Percentiles rank a stretch among this genome's conserved stretches.
Conservation (phyloP, 1,140 invertebrate genomes). For the Tetragnatha versicolor region DNA sequence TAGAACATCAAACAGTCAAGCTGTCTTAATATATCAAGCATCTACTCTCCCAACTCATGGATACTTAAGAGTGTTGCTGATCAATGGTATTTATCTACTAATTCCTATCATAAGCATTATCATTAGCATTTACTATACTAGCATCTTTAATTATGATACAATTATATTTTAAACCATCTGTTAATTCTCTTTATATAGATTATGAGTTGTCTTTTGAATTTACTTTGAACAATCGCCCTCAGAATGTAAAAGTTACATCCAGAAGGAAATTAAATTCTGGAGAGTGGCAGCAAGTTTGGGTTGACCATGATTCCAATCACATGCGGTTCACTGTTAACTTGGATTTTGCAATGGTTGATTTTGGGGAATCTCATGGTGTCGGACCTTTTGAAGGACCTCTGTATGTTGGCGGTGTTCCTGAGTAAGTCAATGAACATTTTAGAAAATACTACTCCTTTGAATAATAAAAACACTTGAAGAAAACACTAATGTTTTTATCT, state of each 20-base stretch:
- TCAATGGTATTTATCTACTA: slow-evolving; percentile 73
- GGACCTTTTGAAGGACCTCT: slow-evolving; percentile 90
- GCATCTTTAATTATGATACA: background rate
- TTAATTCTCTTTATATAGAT: slow-evolving; percentile 67
- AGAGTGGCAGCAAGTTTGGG: slow-evolving; percentile 90
- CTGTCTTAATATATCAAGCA: slow-evolving; percentile 88
- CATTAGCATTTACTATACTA: no score
- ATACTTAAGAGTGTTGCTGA: slow-evolving; percentile 87
- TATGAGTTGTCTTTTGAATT: slow-evolving; percentile 89
- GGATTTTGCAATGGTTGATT: slow-evolving; percentile 84
- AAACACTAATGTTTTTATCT: background rate
- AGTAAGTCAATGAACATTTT: slow-evolving; percentile 76
- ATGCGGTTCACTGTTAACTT: slow-evolving; percentile 93
- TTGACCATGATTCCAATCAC: slow-evolving; percentile 80
- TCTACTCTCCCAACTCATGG: slow-evolving; percentile 86
- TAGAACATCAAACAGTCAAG: slow-evolving; percentile 85
- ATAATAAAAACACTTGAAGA: background rate
- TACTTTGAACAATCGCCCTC: slow-evolving; percentile 75
- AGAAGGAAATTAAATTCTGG: slow-evolving; percentile 82
- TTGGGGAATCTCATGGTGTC: slow-evolving; percentile 84
- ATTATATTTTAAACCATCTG: background rate
- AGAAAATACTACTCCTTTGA: background rate
- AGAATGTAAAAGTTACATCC: slow-evolving; percentile 81
- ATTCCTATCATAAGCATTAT: no score
- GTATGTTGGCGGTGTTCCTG: slow-evolving; percentile 89